Base-by-base conservation (phyloP, 2,888 invertebrate genomes). In the Amiota communis region DNA sequence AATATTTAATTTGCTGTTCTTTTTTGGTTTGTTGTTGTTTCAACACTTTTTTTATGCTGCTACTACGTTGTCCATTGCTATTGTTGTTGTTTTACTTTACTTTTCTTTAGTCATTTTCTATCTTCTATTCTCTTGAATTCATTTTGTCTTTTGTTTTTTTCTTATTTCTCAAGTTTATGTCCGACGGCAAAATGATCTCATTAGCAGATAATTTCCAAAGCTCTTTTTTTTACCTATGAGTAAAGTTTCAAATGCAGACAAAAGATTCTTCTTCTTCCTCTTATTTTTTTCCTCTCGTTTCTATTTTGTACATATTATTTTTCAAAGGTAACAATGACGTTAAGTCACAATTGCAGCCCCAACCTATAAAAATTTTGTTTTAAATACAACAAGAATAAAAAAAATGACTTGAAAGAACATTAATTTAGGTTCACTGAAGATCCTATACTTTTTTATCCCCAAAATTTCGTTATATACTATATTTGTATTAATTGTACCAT, bases 141-240 rank as follows among this genome's bases (percentile, higher is more conserved):
- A 36, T 36, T 36, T 2, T 36, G 36, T 0, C 36, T 36, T 36
- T 36, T 36, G 36, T 36, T 36, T 36, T 36, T 6, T 36, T 36
- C 36, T 36, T 36, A 6, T 36, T 36, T 0, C 36, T 6, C 53
- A 17, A 13, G 11, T 46, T 48, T 49, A n/a, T 71, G 64, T 63
- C 68, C 61, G 53, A 64, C 61, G 20, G 71, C 36, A 36, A 57
- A 68, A 53, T 72, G 75, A 81, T 78, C 78, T 83, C 81, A 84
- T 82, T 84, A 81, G 78, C 77, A 76, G 78, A 83, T 83, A 74
- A 81, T 82, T 80, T 78, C 73, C 64, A 17, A 72, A 56, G 80
- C 69, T 53, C 73, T 72, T 73, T 23, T 73, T 23, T 23, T 72
- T 71, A 72, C 64, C 56, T 63, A 51, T 6, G 36, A 6, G 8